Conservation (phyloP, 2,888 invertebrate species). For the Bedellia somnulentella region DNA sequence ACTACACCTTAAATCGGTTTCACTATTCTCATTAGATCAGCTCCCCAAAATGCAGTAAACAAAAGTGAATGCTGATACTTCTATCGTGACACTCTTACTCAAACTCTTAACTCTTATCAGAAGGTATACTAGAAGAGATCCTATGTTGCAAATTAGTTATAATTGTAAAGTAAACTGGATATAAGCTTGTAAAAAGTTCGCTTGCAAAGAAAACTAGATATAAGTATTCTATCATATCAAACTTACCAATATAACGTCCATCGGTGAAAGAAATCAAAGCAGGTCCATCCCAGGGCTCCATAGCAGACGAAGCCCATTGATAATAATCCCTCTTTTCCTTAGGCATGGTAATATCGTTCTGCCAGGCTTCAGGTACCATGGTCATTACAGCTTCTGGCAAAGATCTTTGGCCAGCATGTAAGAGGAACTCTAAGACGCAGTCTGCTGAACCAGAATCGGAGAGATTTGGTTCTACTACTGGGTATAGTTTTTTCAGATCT, state of each 20-base stretch:
- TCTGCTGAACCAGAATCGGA: constrained; percentile 98
- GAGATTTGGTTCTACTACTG: constrained; percentile 95
- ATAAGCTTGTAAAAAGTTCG: no score
- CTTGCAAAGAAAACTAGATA: no score
- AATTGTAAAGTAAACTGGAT: no score
- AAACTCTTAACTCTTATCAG: no score
- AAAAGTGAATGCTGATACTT: no score
- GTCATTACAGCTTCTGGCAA: constrained; percentile 98
- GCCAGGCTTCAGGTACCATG: constrained; percentile 99
- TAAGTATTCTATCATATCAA: no score
- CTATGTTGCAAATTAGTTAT: no score
- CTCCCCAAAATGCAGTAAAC: no score
- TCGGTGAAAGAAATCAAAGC: constrained; percentile 97
- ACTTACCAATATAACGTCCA: constrained; percentile 91
- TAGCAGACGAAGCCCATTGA: constrained; percentile 95
- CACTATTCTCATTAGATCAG: no score
- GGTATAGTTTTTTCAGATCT: constrained; percentile 85
- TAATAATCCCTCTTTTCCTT: constrained; percentile 93
- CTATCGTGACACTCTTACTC: no score
- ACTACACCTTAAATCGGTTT: no score
- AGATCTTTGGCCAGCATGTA: constrained; percentile 87
- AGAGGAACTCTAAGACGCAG: constrained; percentile 96
- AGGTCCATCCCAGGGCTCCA: constrained; percentile 99
- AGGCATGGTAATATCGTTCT: constrained; percentile 91
- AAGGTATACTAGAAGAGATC: no score